These are phyloP conservation scores for Oncorhynchus keta DNA, from an alignment of 2,113 vertebrate species.

Conservation along the genomic window DNA sequence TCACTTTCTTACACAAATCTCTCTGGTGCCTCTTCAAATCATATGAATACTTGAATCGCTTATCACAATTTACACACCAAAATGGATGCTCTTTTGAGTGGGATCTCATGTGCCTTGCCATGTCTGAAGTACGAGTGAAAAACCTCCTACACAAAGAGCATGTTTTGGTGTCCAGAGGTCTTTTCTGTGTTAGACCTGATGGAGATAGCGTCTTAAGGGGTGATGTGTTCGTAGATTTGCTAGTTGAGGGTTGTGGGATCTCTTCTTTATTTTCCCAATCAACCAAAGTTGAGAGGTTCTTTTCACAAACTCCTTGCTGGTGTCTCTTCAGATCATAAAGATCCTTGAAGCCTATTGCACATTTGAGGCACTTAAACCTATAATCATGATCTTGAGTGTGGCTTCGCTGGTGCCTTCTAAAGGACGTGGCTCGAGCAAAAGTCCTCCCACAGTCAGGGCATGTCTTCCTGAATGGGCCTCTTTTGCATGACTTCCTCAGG, in stretches of 20 bases:
- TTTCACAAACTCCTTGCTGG: background rate
- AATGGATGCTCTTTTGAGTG: constrained; percentile 68
- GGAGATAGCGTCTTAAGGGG: background rate
- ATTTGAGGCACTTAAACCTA: background rate
- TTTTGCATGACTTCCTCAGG: background rate
- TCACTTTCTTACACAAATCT: constrained; percentile 65
- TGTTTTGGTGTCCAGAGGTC: constrained; percentile 45
- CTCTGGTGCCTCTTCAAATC: constrained; percentile 67
- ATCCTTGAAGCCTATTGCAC: background rate
- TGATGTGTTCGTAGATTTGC: background rate
- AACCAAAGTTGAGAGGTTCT: background rate
- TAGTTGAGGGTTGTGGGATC: background rate
- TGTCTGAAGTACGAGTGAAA: constrained; percentile 61
- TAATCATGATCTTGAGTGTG: background rate
- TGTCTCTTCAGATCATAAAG: background rate
- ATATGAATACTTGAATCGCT: constrained; percentile 66
- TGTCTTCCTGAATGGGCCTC: background rate
- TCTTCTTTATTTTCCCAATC: background rate
- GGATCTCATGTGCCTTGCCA: constrained; percentile 69
- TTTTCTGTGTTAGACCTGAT: background rate
- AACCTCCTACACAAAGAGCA: constrained; percentile 65
- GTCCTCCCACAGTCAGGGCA: background rate
- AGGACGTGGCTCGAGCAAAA: background rate
- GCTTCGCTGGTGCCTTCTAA: background rate
- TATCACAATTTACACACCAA: constrained; percentile 61